Conservation (phyloP, 2,113 vertebrate species). For the Clinocottus analis region DNA sequence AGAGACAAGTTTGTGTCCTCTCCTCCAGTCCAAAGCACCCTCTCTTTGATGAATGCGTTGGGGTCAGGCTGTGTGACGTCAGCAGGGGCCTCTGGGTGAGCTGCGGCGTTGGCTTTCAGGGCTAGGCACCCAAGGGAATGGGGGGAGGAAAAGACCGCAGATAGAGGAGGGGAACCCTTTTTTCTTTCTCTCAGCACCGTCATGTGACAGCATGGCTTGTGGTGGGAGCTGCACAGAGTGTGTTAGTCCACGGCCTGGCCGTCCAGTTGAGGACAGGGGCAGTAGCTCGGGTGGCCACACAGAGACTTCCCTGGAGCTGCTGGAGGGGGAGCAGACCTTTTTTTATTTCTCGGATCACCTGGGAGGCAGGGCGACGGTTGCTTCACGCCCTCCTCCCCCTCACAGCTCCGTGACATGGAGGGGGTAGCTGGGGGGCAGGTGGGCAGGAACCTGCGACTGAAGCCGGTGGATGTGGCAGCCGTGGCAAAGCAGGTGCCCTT, state of each 20-base stretch:
- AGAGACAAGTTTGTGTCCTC: conserved; percentile 28
- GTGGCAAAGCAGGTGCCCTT: conserved; percentile 95
- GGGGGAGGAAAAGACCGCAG: conserved; percentile 36
- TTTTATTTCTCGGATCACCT: conserved; percentile 31
- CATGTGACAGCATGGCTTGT: conserved; percentile 55
- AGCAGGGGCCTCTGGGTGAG: conserved; percentile 68
- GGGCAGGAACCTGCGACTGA: conserved; percentile 80
- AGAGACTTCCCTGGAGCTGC: conserved; percentile 47
- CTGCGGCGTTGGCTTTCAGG: conserved; percentile 54
- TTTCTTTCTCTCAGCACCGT: conserved; percentile 32
- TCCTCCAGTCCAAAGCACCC: conserved; percentile 18
- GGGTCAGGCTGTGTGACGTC: conserved; percentile 69
- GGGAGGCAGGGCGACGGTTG: conserved; percentile 31
- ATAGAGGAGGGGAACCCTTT: conserved; percentile 35
- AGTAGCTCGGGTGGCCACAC: conserved; percentile 34
- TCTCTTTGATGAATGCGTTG: conserved; percentile 59
- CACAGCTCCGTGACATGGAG: conserved; percentile 96
- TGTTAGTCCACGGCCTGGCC: conserved; percentile 39
- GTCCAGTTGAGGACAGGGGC: conserved; percentile 40
- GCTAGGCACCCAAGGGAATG: conserved; percentile 48
- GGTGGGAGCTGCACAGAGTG: conserved; percentile 51
- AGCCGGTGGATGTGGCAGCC: conserved; percentile 94
- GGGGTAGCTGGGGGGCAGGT: conserved; percentile 86
- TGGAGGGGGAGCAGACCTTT: conserved; percentile 20
- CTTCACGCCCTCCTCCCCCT: conserved; percentile 50